Conservation (phyloP, 1,140 invertebrate species). For the Wasmannia auropunctata region DNA sequence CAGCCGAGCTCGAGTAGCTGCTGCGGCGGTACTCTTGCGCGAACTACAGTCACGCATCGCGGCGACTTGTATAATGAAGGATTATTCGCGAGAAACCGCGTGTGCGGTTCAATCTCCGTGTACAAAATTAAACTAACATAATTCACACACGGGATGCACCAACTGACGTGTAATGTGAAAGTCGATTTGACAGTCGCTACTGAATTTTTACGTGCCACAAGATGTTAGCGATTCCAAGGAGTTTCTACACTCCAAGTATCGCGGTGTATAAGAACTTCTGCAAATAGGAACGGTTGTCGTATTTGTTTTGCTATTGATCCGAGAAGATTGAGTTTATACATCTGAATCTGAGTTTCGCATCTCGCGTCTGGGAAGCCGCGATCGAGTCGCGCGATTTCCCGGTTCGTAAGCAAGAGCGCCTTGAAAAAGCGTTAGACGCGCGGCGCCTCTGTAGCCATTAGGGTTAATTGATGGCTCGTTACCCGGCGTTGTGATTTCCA, state of each 20-base stretch:
- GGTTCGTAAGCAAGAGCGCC: slow-evolving; percentile 2
- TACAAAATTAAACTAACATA: slow-evolving; percentile 17
- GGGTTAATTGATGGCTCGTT: slow-evolving; percentile 29
- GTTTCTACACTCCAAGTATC: background rate
- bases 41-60: slow-evolving; percentile 11
- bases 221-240: background rate
- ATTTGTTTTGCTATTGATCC: background rate
- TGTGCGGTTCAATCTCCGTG: background rate
- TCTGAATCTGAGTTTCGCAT: background rate
- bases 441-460: background rate
- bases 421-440: slow-evolving; percentile 11
- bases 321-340: background rate
- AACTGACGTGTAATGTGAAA: background rate
- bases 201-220: background rate
- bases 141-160: background rate
- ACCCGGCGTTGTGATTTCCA: slow-evolving; percentile 7
- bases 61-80: background rate
- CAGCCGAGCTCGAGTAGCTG: background rate
- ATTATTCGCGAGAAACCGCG: background rate
- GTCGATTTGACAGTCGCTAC: background rate
- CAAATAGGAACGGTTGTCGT: background rate
- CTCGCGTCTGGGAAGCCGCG: background rate
- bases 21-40: background rate
- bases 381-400: background rate
- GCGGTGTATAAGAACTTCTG: no score